Base-by-base conservation (phyloP, 2,113 vertebrate species). In the Chionomys nivalis region DNA sequence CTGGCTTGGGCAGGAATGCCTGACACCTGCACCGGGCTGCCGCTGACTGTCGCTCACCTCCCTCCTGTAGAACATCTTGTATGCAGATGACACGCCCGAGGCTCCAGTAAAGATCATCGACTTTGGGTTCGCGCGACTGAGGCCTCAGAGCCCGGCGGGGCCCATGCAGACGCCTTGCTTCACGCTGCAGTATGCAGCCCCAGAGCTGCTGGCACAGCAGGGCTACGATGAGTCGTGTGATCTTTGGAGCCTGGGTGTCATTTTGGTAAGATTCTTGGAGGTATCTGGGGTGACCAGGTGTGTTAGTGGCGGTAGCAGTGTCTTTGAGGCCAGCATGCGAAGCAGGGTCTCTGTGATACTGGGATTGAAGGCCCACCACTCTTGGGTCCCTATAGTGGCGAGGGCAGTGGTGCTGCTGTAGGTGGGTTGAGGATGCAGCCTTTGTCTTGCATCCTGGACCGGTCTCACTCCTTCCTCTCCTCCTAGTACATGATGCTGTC, bases 101-200 rank as follows among this genome's bases (percentile, higher is more conserved):
- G 99, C 99, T 0, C 98, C 98, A 10, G 98, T 99, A 76, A 99
- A 99, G 97, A 99, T 99, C 73, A 99, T 99, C 47, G 99, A 99
- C 92, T 99, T 99, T 16, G 99, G 99, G 68, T 99, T 99, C 87
- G 99, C 99, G 5, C 98, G 99, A 12, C 98, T 99, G 92, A 99
- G 99, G 91, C 99, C 99, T 0, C 99, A 99, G 44, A 99, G 99
- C 96, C 99, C 99, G 0, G 99, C 99, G 31, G 95, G 77, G 55
- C 99, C 99, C 87, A 98, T 99, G 97, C 99, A 99, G 98, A 99
- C 99, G 0, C 99, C 99, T 12, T 99, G 99, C 98, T 99, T 99
- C 98, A 99, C 99, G 0, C 98, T 99, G 98, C 99, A 99, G 98
- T 99, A 99, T 5, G 99, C 99, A 0, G 99, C 99, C 0, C 99